Percentiles rank a stretch among this genome's conserved stretches.
These are phyloP conservation scores for Zoanthus gigantus DNA, from an alignment of 92 coral and sea anemone genomes.

Conservation along the genomic window DNA sequence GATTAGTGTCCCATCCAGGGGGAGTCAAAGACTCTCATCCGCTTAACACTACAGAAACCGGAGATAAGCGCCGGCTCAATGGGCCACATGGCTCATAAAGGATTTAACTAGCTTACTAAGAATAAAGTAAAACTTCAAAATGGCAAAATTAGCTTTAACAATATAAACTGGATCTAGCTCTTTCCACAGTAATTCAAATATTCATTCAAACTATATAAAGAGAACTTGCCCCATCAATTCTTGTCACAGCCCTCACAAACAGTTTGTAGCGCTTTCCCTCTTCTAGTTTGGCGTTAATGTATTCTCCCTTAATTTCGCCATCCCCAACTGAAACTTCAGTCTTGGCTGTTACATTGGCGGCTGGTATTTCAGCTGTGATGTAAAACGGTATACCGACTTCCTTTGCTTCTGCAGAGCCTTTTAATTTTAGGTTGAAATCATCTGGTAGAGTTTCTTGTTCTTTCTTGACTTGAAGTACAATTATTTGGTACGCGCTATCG, in stretches of 20 bases:
- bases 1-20: no score
- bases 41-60: no score
- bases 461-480: neutral
- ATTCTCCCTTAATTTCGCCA: neutral
- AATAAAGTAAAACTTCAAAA: no score
- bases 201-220: no score
- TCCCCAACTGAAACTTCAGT: neutral
- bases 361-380: slow-evolving; percentile 15
- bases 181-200: no score
- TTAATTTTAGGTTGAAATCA: neutral
- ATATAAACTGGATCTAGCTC: no score
- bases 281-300: neutral
- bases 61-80: no score
- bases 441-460: neutral
- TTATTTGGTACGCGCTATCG: slow-evolving; percentile 6
- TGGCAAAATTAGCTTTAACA: no score
- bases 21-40: no score
- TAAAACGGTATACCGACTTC: neutral
- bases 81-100: no score
- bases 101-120: no score
- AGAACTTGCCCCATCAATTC: neutral
- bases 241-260: slow-evolving; percentile 1
- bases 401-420: neutral
- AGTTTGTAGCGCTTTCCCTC: slow-evolving; percentile 4
- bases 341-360: neutral